These are phyloP conservation scores for Thamnaconus septentrionalis DNA, from an alignment of 2,113 vertebrate species.

Conservation along the genomic window DNA sequence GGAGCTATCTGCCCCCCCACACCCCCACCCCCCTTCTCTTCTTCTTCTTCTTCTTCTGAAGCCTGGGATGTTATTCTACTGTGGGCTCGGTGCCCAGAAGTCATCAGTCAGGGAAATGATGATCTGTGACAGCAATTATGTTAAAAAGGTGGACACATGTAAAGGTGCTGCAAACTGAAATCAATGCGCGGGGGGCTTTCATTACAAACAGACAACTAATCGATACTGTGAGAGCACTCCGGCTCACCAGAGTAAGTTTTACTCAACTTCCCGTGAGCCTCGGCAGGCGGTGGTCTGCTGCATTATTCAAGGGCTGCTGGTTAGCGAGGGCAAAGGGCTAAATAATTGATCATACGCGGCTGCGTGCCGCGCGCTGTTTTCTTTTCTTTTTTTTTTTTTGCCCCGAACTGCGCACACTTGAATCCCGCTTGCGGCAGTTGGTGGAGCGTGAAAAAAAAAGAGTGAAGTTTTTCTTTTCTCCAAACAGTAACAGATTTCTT, in stretches of 20 bases:
- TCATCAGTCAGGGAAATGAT: conserved; percentile 70
- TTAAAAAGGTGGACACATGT: conserved; percentile 78
- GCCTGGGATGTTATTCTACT: conserved; percentile 48
- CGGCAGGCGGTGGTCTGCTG: conserved; percentile 56
- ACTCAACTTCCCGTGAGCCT: conserved; percentile 70
- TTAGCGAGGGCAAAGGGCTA: conserved; percentile 55
- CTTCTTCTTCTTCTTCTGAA: conserved; percentile 18
- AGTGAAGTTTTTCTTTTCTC: conserved; percentile 4
- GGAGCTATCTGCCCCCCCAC: conserved; percentile 21
- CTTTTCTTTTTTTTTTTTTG: conserved; percentile 19
- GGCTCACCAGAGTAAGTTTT: conserved; percentile 69
- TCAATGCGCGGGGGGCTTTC: conserved; percentile 73
- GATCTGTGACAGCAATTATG: conserved; percentile 76
- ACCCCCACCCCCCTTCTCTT: background rate
- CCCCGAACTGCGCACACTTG: conserved; percentile 2
- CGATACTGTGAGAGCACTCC: conserved; percentile 63
- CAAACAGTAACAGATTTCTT: conserved; percentile 22
- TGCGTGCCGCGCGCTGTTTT: conserved; percentile 5
- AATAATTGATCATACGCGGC: conserved; percentile 56
- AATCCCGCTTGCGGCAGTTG: conserved; percentile 21
- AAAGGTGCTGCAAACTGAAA: conserved; percentile 76
- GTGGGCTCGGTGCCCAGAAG: conserved; percentile 58
- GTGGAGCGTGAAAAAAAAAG: conserved; percentile 52
- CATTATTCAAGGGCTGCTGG: conserved; percentile 67
- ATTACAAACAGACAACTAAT: conserved; percentile 76